These are phyloP conservation scores for Bombus confusus DNA, from an alignment of 1,140 invertebrate species.

Conservation along the genomic window DNA sequence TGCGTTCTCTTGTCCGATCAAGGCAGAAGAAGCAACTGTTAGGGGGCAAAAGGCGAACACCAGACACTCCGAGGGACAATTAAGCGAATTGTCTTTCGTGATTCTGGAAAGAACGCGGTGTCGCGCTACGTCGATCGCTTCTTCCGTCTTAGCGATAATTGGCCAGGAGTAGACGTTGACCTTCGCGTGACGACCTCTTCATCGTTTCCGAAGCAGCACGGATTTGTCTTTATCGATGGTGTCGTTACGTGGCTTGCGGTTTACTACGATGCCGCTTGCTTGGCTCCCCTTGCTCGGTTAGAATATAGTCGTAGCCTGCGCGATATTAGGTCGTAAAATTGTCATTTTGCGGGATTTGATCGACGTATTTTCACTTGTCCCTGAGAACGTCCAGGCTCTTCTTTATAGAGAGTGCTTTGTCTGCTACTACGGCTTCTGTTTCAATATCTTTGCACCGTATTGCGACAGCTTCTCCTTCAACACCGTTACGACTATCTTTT, in stretches of 20 bases:
- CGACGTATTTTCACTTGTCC: background rate
- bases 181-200: background rate
- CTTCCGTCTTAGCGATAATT: conserved; percentile 11
- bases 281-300: background rate
- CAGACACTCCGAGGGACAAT: conserved; percentile 11
- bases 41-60: background rate
- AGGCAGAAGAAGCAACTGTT: background rate
- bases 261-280: background rate
- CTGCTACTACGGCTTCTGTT: too few species aligned
- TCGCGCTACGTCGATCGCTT: background rate
- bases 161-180: conserved; percentile 8
- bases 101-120: background rate
- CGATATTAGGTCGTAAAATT: background rate
- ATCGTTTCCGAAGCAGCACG: background rate
- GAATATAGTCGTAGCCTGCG: too few species aligned
- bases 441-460: too few species aligned
- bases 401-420: too few species aligned
- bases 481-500: too few species aligned
- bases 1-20: too few species aligned
- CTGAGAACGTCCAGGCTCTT: too few species aligned
- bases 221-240: conserved; percentile 6
- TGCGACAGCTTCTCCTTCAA: too few species aligned
- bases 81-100: conserved; percentile 38
- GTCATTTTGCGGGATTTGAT: background rate
- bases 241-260: conserved; percentile 8